Evolutionary conservation across 2,797 vertebrate species (phyloP).

Genomic region (Meriones psammophilus): DNA sequence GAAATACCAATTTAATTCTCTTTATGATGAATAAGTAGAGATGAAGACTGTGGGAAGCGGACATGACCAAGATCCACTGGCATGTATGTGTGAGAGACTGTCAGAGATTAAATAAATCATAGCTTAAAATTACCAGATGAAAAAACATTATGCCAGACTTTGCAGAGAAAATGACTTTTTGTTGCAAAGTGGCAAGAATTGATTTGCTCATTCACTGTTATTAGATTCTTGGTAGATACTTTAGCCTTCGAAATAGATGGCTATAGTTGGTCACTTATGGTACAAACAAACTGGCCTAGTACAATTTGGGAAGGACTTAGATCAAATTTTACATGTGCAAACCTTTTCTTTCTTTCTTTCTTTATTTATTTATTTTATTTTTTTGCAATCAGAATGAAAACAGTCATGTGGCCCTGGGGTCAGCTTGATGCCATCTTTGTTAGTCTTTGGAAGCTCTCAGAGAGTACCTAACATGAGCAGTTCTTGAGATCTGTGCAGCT

Average conservation of each 20-base stretch:
- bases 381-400: not conserved
- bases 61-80: not conserved
- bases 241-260: not conserved
- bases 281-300: not conserved
- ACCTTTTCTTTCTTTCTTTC: not conserved
- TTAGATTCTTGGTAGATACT: not conserved
- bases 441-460: not conserved
- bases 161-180: slow-evolving; percentile 35
- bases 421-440: not conserved
- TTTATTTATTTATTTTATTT: too few species aligned
- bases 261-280: not conserved
- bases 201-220: slow-evolving; percentile 1
- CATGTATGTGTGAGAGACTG: not conserved
- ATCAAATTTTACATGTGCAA: slow-evolving; percentile 34
- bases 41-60: not conserved
- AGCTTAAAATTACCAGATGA: not conserved
- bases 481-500: slow-evolving; percentile 1
- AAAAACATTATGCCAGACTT: not conserved
- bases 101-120: not conserved
- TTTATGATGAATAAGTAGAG: slow-evolving; percentile 25
- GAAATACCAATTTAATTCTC: slow-evolving; percentile 23
- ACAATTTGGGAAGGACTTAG: slow-evolving; percentile 9
- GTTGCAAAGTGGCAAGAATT: not conserved
- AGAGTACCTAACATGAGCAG: not conserved
- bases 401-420: not conserved